Conservation (phyloP, 1,140 invertebrate species). For the Campodea augens region DNA sequence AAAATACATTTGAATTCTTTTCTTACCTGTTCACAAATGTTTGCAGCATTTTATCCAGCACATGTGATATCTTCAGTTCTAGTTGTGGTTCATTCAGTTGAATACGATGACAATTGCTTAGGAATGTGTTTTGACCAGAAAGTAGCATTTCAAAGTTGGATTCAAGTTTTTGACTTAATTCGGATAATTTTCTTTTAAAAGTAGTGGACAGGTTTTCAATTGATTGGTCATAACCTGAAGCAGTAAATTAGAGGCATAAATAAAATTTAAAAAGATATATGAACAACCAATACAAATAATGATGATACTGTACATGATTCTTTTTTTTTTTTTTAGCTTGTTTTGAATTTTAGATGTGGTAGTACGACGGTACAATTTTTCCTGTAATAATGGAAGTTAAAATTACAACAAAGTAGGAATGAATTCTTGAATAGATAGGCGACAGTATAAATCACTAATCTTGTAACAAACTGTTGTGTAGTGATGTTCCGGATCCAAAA, state of each 20-base stretch:
- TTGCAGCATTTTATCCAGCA: conserved; percentile 34
- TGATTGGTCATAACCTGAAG: too few species aligned
- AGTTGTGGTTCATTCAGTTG: conserved; percentile 34
- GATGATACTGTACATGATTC: too few species aligned
- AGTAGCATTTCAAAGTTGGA: conserved; percentile 30
- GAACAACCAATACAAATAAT: conserved; percentile 1
- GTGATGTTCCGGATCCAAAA: too few species aligned
- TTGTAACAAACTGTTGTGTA: too few species aligned
- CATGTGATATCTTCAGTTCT: conserved; percentile 30
- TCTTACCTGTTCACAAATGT: conserved; percentile 33
- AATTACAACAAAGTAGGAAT: too few species aligned
- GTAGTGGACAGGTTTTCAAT: conserved; percentile 9
- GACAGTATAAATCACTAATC: too few species aligned
- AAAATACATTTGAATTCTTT: conserved; percentile 11
- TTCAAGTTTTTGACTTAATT: conserved; percentile 21
- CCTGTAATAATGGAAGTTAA: too few species aligned
- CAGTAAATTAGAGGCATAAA: conserved; percentile 4
- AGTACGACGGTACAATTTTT: too few species aligned
- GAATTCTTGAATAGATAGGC: too few species aligned
- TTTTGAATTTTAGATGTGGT: too few species aligned
- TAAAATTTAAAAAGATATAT: background rate
- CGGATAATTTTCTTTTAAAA: conserved; percentile 15
- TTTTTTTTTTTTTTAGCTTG: too few species aligned
- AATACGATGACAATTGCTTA: conserved; percentile 34
- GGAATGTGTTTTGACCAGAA: conserved; percentile 33